phyloP scores from a whole-genome alignment of 1,140 invertebrate genomes.

The Eufriesea mexicana region DNA sequence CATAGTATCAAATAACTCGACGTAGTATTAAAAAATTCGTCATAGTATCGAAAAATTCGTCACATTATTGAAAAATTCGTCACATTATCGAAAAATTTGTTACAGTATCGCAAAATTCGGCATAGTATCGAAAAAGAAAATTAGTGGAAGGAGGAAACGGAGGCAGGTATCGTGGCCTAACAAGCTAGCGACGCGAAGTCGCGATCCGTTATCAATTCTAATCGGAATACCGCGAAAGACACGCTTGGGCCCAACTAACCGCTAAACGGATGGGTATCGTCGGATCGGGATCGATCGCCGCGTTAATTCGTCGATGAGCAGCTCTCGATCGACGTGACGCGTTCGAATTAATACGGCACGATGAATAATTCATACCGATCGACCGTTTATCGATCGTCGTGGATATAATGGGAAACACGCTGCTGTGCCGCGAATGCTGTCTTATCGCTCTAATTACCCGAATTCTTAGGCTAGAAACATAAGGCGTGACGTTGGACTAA shows the following conservation, averaged over 20 bases:
- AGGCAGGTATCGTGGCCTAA: neutral
- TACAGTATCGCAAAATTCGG: no score
- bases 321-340: slow-evolving; percentile 58
- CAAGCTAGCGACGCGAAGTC: neutral
- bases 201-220: slow-evolving; percentile 22
- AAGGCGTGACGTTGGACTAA: no score
- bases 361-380: slow-evolving; percentile 66
- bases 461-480: neutral
- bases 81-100: no score
- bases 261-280: neutral
- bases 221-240: slow-evolving; percentile 40
- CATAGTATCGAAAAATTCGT: no score
- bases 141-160: neutral
- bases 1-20: no score
- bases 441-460: neutral
- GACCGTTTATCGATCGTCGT: slow-evolving; percentile 58
- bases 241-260: slow-evolving; percentile 9
- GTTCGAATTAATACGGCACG: slow-evolving; percentile 62
- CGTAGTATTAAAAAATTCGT: no score
- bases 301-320: slow-evolving; percentile 63
- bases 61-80: no score
- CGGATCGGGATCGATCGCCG: slow-evolving; percentile 25
- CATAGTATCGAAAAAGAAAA: neutral
- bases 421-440: neutral
- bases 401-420: slow-evolving; percentile 59